Conservation (phyloP, 2,113 vertebrate species). For the Zosterops japonicus region DNA sequence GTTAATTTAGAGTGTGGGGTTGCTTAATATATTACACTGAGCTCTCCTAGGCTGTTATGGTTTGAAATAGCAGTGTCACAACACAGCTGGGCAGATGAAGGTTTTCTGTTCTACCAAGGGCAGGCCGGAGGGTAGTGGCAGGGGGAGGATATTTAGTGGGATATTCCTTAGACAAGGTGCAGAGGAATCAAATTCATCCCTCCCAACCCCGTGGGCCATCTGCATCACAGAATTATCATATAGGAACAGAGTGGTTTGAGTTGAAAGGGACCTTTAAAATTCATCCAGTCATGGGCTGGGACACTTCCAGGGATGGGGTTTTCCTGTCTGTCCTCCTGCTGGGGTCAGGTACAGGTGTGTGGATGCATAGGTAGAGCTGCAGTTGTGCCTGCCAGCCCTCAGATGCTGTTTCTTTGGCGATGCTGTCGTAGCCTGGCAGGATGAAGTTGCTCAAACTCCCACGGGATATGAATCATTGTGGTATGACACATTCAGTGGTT, state of each 20-base stretch:
- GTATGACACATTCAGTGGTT: constrained; percentile 57
- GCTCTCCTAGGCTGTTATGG: not conserved
- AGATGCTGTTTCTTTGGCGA: constrained; percentile 44
- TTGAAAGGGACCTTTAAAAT: not conserved
- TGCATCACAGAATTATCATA: not conserved
- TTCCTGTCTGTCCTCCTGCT: fast-evolving
- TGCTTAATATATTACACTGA: not conserved
- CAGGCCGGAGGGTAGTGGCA: not conserved
- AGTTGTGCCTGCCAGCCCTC: not conserved
- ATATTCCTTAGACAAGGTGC: not conserved
- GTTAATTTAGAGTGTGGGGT: not conserved
- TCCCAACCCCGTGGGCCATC: not conserved
- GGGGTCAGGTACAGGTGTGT: not conserved
- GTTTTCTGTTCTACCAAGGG: not conserved
- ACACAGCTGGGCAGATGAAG: not conserved
- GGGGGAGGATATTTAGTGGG: not conserved
- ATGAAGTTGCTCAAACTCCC: constrained; percentile 65
- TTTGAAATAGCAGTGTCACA: constrained; percentile 1
- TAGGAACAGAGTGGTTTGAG: not conserved
- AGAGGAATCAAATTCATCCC: not conserved
- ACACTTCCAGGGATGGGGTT: not conserved
- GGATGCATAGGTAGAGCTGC: not conserved
- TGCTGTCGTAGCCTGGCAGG: constrained; percentile 45
- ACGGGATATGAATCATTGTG: constrained; percentile 74
- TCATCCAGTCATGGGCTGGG: not conserved